Percentiles rank a stretch among this genome's conserved stretches.
These are phyloP conservation scores for Acromyrmex heyeri DNA, from an alignment of 1,140 invertebrate genomes.

Conservation along the genomic window DNA sequence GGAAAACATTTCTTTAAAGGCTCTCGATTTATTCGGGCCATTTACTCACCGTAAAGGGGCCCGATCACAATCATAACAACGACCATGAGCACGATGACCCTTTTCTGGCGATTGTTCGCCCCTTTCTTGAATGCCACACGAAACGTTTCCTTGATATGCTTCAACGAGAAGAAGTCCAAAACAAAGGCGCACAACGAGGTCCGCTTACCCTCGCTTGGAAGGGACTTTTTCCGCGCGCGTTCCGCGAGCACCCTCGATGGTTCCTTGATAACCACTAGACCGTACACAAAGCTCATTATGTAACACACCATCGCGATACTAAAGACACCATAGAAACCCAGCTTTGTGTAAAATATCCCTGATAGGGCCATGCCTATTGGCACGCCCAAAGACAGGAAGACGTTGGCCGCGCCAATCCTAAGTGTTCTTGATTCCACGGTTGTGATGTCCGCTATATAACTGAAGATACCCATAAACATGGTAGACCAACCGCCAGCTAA, in stretches of 20 bases:
- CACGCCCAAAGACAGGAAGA: constrained; percentile 93
- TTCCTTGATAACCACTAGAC: constrained; percentile 89
- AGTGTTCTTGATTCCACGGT: constrained; percentile 93
- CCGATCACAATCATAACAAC: constrained; percentile 94
- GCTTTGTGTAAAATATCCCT: constrained; percentile 90
- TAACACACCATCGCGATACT: constrained; percentile 91
- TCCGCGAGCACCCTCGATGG: constrained; percentile 81
- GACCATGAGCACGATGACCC: constrained; percentile 92
- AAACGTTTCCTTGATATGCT: constrained; percentile 91
- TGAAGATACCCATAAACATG: constrained; percentile 96
- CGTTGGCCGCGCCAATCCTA: constrained; percentile 93
- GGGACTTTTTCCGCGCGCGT: constrained; percentile 51
- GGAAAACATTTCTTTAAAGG: neutral
- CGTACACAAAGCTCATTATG: constrained; percentile 91
- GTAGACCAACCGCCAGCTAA: constrained; percentile 95
- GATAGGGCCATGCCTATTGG: constrained; percentile 93
- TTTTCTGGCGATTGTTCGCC: constrained; percentile 90
- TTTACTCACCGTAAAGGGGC: constrained; percentile 91
- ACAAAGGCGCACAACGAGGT: constrained; percentile 83
- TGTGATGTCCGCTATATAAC: constrained; percentile 95
- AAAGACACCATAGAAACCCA: constrained; percentile 94
- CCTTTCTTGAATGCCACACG: constrained; percentile 92
- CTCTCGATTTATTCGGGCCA: neutral
- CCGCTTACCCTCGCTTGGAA: constrained; percentile 66
- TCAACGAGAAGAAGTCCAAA: constrained; percentile 90